These are phyloP conservation scores for Coleophora deauratella DNA, from an alignment of 2,888 invertebrate species.

Conservation along the genomic window DNA sequence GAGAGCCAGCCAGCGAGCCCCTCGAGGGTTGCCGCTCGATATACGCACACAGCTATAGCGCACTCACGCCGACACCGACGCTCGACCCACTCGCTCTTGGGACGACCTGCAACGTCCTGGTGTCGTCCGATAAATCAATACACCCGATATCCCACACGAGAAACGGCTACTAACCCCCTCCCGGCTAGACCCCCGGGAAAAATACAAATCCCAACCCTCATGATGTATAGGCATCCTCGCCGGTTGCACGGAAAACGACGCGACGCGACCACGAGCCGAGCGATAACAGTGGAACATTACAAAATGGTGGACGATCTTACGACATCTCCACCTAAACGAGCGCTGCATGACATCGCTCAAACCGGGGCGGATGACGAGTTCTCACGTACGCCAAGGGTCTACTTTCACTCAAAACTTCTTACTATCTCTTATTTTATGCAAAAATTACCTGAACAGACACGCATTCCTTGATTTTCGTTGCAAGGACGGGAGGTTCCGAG, in stretches of 20 bases:
- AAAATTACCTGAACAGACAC: slow-evolving; percentile 79
- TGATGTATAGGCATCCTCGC: slow-evolving; percentile 57
- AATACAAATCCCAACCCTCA: slow-evolving; percentile 63
- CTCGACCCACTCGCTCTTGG: slow-evolving; percentile 56
- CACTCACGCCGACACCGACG: slow-evolving; percentile 67
- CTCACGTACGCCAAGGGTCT: slow-evolving; percentile 64
- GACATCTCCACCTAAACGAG: slow-evolving; percentile 72
- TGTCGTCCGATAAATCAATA: slow-evolving; percentile 72
- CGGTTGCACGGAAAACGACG: slow-evolving; percentile 69
- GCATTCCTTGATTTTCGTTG: slow-evolving; percentile 77
- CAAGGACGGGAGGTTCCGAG: slow-evolving; percentile 70
- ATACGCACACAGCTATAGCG: slow-evolving; percentile 61
- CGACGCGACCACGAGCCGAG: slow-evolving; percentile 65
- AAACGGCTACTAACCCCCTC: slow-evolving; percentile 54
- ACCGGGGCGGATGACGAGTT: slow-evolving; percentile 71
- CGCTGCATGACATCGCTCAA: slow-evolving; percentile 67
- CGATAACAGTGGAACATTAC: slow-evolving; percentile 71
- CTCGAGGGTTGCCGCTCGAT: slow-evolving; percentile 73
- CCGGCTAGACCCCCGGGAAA: slow-evolving; percentile 63
- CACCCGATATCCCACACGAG: slow-evolving; percentile 53
- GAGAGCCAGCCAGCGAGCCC: slow-evolving; percentile 69
- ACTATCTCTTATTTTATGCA: slow-evolving; percentile 42
- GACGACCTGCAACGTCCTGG: slow-evolving; percentile 65
- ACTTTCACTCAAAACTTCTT: slow-evolving; percentile 67
- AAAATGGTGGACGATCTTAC: slow-evolving; percentile 76